A percentile compares a stretch with the other conserved stretches of the same genome.
phyloP scores from a whole-genome alignment of 2,888 invertebrate genomes.

The Temnothorax unifasciatus region DNA sequence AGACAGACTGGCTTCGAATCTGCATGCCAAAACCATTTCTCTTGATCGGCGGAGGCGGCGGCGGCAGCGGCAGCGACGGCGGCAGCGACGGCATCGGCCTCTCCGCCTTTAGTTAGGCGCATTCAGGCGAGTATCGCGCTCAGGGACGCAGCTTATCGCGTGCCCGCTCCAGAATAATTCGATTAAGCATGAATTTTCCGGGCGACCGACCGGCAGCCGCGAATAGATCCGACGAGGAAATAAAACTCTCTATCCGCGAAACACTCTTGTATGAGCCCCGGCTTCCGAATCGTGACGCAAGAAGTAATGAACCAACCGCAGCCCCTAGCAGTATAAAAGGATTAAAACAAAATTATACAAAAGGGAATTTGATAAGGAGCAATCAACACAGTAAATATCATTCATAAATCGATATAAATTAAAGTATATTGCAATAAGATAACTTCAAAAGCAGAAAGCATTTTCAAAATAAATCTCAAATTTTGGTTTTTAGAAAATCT shows the following conservation, averaged over 20 bases:
- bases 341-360: background rate
- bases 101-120: constrained; percentile 68
- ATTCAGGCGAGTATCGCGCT: constrained; percentile 68
- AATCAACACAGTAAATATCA: background rate
- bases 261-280: background rate
- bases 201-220: constrained; percentile 61
- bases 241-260: constrained; percentile 2
- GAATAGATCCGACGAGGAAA: constrained; percentile 44
- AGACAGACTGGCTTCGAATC: constrained; percentile 79
- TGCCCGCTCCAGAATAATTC: constrained; percentile 72
- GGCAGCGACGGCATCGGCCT: constrained; percentile 56
- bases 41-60: constrained; percentile 58
- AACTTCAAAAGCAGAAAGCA: background rate
- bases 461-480: background rate
- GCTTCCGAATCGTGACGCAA: constrained; percentile 8
- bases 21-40: constrained; percentile 84
- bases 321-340: background rate
- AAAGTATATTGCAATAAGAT: background rate
- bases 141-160: constrained; percentile 74
- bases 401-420: background rate
- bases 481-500: background rate
- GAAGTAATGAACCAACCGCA: background rate
- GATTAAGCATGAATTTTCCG: constrained; percentile 72
- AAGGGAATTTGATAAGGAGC: background rate
- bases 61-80: background rate